Base-by-base conservation (phyloP, 2,888 invertebrate genomes). In the Mesorhabditis sp. region DNA sequence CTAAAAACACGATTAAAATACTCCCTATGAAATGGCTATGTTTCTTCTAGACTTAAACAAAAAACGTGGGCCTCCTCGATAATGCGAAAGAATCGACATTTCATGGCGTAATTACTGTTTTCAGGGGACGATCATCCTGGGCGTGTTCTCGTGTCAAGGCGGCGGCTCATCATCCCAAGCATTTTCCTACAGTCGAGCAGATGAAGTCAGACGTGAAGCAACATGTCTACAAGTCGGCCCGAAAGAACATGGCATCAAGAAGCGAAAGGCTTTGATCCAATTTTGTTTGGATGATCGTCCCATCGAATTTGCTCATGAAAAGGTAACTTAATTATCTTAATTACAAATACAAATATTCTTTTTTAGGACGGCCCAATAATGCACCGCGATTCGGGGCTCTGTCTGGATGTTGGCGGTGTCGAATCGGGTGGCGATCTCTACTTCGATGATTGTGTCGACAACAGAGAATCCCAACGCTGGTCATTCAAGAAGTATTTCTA, bases 351-450 rank as follows among this genome's bases (percentile, higher is more conserved):
- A 45, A 45, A 45, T 10, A 10, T 43, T 62, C 42, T 5, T 44
- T 45, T 50, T 67, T 70, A 77, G 45, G 79, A 79, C n/a, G 81
- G 80, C 13, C 80, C 78, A 41, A 78, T 87, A 3, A 70, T 79
- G 4, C 86, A 87, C 78, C 68, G 71, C 15, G 69, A 69, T 4
- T 83, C 83, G 65, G 84, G 85, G 4, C 76, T 81, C 65, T 87
- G 87, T 77, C 76, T 87, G 67, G 87, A 87, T 71, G 75, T 73
- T 10, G 83, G 78, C 2, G 80, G 80, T 6, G 69, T 84, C 7
- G 76, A 82, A 43, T 81, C 81, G 50, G 81, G 82, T 4, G 86
- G 83, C 7, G 74, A 76, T 67, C 79, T 86, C 0, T 68, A 74
- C 6, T 76, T 87, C 41, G n/a, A 10, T 50, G 58, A 50, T 13